These are phyloP conservation scores for Drosophila suzukii DNA, from an alignment of 1,140 invertebrate genomes.

Conservation along the genomic window DNA sequence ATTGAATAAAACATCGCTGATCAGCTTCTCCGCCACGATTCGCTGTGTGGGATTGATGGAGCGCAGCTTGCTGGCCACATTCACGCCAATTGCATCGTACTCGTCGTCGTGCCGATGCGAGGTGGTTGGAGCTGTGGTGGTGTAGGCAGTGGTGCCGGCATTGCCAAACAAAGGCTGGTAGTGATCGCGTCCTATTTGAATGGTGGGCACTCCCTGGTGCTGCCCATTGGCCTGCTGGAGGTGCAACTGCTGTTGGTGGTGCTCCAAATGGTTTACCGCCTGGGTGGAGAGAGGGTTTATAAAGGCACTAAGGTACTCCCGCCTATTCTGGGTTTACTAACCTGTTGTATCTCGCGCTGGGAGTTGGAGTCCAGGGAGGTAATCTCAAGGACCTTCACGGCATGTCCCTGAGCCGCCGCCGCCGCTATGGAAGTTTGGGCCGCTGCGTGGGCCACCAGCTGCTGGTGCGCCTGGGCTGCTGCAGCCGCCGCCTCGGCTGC, in stretches of 20 bases:
- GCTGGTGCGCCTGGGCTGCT: conserved; percentile 63
- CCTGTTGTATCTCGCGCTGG: conserved; percentile 82
- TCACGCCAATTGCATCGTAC: conserved; percentile 84
- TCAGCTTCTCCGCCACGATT: conserved; percentile 84
- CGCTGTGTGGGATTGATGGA: conserved; percentile 83
- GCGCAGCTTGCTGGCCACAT: conserved; percentile 84
- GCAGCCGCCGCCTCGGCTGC: conserved; percentile 55
- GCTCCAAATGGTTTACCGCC: conserved; percentile 80
- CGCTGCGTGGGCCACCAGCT: conserved; percentile 63
- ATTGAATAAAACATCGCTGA: conserved; percentile 84
- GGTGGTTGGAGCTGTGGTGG: conserved; percentile 50
- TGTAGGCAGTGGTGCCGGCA: conserved; percentile 59
- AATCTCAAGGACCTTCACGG: conserved; percentile 79
- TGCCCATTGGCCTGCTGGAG: conserved; percentile 72
- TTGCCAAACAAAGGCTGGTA: conserved; percentile 74
- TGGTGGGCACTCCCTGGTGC: conserved; percentile 73
- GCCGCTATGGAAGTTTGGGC: conserved; percentile 57
- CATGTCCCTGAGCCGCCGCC: conserved; percentile 55
- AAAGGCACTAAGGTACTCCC: background rate
- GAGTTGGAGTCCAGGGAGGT: conserved; percentile 80
- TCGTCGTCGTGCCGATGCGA: conserved; percentile 73
- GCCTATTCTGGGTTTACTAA: background rate
- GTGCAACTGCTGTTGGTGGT: conserved; percentile 78
- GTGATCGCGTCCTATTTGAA: conserved; percentile 79
- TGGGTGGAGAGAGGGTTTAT: conserved; percentile 1